Percentiles rank a stretch among this genome's conserved stretches.
Evolutionary conservation across 2,888 invertebrate genomes (phyloP).

Genomic region (Mimachlamys varia): DNA sequence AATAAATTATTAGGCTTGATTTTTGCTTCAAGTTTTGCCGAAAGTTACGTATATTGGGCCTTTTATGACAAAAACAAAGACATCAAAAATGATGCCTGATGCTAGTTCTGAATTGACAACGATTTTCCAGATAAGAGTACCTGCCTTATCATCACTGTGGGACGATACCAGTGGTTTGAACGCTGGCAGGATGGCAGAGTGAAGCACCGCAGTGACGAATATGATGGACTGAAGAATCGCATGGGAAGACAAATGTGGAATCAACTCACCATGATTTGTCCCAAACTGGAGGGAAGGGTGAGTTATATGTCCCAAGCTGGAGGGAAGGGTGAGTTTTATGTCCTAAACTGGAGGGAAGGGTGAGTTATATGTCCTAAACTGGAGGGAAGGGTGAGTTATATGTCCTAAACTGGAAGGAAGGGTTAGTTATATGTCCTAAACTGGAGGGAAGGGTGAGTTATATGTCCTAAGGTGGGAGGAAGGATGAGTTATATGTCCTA

Average conservation of each 20-base stretch:
- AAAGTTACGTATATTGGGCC: too few species aligned
- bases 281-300: slow-evolving; percentile 75
- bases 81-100: too few species aligned
- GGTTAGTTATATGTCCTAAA: too few species aligned
- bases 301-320: neutral
- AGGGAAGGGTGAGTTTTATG: too few species aligned
- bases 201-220: slow-evolving; percentile 78
- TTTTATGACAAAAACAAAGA: too few species aligned
- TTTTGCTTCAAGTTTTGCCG: too few species aligned
- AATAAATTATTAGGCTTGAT: too few species aligned
- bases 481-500: slow-evolving; percentile 78
- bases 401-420: neutral
- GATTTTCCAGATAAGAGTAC: slow-evolving; percentile 70
- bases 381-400: slow-evolving; percentile 68
- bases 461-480: too few species aligned
- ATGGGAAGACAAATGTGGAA: slow-evolving; percentile 75
- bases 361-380: slow-evolving; percentile 66
- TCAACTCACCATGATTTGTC: slow-evolving; percentile 72
- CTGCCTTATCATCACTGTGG: slow-evolving; percentile 75
- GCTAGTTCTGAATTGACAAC: too few species aligned
- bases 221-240: slow-evolving; percentile 74
- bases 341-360: too few species aligned
- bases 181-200: slow-evolving; percentile 75
- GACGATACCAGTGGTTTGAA: slow-evolving; percentile 77
- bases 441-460: too few species aligned